Evolutionary conservation across 2,888 invertebrate genomes (phyloP).

Genomic region (Melangyna quadrimaculata): DNA sequence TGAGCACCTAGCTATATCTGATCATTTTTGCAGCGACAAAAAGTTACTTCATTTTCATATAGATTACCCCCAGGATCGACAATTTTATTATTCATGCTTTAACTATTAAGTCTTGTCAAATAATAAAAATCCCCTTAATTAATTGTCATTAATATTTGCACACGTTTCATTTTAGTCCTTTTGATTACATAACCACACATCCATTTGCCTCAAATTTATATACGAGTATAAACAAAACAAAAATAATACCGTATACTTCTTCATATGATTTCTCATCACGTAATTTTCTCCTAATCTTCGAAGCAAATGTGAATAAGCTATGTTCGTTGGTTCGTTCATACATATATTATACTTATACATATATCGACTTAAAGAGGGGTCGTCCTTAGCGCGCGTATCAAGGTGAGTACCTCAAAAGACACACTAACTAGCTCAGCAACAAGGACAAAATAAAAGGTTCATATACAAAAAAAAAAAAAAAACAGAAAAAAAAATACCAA

Average conservation of each 20-base stretch:
- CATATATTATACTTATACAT: no score
- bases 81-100: slow-evolving; percentile 40
- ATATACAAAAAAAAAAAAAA: background rate
- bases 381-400: slow-evolving; percentile 12
- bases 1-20: background rate
- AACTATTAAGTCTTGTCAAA: slow-evolving; percentile 36
- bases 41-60: background rate
- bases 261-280: slow-evolving; percentile 59
- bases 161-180: slow-evolving; percentile 24
- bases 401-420: slow-evolving; percentile 5
- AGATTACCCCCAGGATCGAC: background rate
- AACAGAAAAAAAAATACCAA: background rate
- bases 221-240: slow-evolving; percentile 22
- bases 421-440: slow-evolving; percentile 44
- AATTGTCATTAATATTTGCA: slow-evolving; percentile 57
- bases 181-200: slow-evolving; percentile 25
- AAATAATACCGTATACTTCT: slow-evolving; percentile 23
- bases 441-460: slow-evolving; percentile 10
- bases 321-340: background rate
- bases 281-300: slow-evolving; percentile 53
- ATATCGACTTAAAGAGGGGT: background rate
- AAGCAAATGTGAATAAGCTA: slow-evolving; percentile 42
- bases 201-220: slow-evolving; percentile 7
- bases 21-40: background rate
- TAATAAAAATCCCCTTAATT: slow-evolving; percentile 56